Evolutionary conservation across 2,797 vertebrate species (phyloP).

Genomic region (Percopsis omiscomaycus): DNA sequence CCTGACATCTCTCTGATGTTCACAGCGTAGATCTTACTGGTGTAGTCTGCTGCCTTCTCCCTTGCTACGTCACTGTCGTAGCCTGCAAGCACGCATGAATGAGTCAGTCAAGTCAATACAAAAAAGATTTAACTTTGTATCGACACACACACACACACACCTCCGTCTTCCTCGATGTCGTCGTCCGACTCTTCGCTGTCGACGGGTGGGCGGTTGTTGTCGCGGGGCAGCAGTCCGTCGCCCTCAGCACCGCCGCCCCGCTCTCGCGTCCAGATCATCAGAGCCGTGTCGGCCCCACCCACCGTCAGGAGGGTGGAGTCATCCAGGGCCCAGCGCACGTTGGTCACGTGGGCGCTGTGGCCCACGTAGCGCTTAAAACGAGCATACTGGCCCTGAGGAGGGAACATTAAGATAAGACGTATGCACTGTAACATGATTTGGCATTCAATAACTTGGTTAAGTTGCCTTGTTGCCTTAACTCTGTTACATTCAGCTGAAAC

Average conservation of each 20-base stretch:
- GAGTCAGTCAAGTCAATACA: neutral
- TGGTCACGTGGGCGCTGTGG: slow-evolving; percentile 93
- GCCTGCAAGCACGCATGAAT: slow-evolving; percentile 67
- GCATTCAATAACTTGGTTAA: no score
- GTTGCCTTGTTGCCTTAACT: no score
- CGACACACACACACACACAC: slow-evolving; percentile 55
- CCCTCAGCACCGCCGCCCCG: slow-evolving; percentile 65
- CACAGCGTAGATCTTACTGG: slow-evolving; percentile 90
- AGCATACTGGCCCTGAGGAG: slow-evolving; percentile 85
- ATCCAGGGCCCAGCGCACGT: slow-evolving; percentile 91
- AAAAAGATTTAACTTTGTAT: neutral
- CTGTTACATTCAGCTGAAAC: no score
- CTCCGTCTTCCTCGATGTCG: slow-evolving; percentile 93
- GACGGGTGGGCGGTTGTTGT: slow-evolving; percentile 88
- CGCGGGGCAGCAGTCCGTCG: slow-evolving; percentile 24
- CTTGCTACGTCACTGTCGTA: slow-evolving; percentile 96
- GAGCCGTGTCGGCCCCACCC: slow-evolving; percentile 90
- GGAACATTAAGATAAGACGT: neutral
- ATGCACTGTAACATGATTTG: no score
- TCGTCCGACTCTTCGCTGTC: slow-evolving; percentile 97
- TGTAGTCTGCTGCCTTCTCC: slow-evolving; percentile 90
- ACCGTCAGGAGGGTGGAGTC: slow-evolving; percentile 90
- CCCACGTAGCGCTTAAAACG: slow-evolving; percentile 94
- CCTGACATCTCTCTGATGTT: slow-evolving; percentile 94
- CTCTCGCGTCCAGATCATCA: slow-evolving; percentile 96